Evolutionary conservation across 2,113 vertebrate genomes (phyloP).

Genomic region (Pyxicephalus adspersus): DNA sequence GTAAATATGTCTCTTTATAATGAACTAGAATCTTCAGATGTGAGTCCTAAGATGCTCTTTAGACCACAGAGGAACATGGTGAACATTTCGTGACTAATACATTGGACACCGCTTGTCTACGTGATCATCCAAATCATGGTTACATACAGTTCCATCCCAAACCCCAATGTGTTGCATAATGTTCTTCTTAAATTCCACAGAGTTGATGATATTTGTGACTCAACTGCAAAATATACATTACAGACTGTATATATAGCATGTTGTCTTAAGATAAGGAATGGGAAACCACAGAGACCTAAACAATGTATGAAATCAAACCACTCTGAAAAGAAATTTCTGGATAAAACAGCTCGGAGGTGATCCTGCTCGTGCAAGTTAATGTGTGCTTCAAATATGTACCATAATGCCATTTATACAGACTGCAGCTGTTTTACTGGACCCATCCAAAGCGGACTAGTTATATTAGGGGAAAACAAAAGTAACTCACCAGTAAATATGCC

Average conservation of each 20-base stretch:
- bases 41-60: background rate
- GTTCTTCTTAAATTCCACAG: background rate
- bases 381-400: too few relatives aligned
- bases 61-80: background rate
- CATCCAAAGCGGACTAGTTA: too few relatives aligned
- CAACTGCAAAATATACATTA: background rate
- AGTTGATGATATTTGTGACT: background rate
- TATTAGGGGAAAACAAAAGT: too few relatives aligned
- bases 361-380: too few relatives aligned
- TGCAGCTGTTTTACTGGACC: too few relatives aligned
- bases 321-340: too few relatives aligned
- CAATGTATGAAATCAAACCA: background rate
- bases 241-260: background rate
- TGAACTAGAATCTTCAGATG: background rate
- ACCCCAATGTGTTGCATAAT: slow-evolving; percentile 23
- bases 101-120: background rate
- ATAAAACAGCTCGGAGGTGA: too few relatives aligned
- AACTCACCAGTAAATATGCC: too few relatives aligned
- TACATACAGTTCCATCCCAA: background rate
- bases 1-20: too few relatives aligned
- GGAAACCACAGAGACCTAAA: background rate
- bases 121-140: slow-evolving; percentile 18
- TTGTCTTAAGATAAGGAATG: background rate
- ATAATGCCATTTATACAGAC: too few relatives aligned
- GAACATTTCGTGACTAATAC: slow-evolving; percentile 1